A percentile compares a stretch with the other conserved stretches of the same genome.
These are phyloP conservation scores for Pachypanchax playfairii DNA, from an alignment of 2,113 vertebrate species.

Conservation along the genomic window DNA sequence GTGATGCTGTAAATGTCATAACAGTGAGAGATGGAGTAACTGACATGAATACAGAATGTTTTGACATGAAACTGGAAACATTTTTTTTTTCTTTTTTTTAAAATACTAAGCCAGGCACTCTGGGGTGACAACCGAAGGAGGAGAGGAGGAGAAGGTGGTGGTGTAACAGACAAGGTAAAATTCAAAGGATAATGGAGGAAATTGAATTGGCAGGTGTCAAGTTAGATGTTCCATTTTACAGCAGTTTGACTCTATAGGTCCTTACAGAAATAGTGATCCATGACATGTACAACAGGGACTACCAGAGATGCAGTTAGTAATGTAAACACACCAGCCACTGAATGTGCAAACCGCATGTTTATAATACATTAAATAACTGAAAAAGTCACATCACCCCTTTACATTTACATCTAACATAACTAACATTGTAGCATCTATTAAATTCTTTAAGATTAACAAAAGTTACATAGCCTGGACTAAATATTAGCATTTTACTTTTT, in stretches of 20 bases:
- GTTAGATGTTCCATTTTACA: background rate
- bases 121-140: background rate
- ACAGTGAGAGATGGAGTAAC: background rate
- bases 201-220: background rate
- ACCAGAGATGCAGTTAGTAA: background rate
- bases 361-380: no score
- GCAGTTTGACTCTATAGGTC: background rate
- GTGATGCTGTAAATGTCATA: background rate
- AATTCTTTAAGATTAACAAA: no score
- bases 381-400: no score
- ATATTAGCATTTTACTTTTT: no score
- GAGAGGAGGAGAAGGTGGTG: background rate
- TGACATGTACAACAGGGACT: background rate
- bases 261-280: no score
- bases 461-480: no score
- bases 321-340: background rate
- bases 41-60: background rate
- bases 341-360: background rate
- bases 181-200: background rate
- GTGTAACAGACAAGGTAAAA: background rate
- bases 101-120: slow-evolving; percentile 1
- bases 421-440: no score
- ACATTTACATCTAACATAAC: no score
- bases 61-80: background rate
- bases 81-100: no score